These are phyloP conservation scores for Cynopterus brachyotis DNA, from an alignment of 2,113 vertebrate species.

Conservation along the genomic window DNA sequence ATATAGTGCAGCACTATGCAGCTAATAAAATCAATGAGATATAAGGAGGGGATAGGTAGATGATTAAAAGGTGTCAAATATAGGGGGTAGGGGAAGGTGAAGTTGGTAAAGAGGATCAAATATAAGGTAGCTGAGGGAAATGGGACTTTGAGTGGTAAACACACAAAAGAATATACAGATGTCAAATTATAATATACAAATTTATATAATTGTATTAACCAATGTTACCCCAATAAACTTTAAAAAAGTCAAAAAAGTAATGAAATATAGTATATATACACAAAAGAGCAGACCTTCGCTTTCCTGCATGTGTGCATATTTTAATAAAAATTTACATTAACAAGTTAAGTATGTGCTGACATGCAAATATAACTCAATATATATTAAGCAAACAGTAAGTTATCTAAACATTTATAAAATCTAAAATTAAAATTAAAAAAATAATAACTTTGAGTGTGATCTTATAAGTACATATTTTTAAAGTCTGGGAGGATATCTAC, in stretches of 20 bases:
- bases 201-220: no score
- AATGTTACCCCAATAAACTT: no score
- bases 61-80: no score
- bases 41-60: no score
- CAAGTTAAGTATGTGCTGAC: not conserved
- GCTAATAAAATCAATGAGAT: not conserved
- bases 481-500: not conserved
- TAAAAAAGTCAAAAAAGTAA: not conserved
- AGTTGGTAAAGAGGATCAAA: no score
- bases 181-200: no score
- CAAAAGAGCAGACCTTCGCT: not conserved
- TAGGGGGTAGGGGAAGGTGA: no score
- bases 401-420: constrained; percentile 27
- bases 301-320: not conserved
- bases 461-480: constrained; percentile 15
- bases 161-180: no score
- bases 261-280: not conserved
- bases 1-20: not conserved
- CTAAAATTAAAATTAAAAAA: not conserved
- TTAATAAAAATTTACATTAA: constrained; percentile 32
- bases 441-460: not conserved
- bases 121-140: no score
- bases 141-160: no score
- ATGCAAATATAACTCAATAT: not conserved
- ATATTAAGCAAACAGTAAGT: not conserved